A percentile compares a stretch with the other conserved stretches of the same genome.
Evolutionary conservation across 23 tunicate species (phyloP).

Genomic region (Clavelina lepadiformis): DNA sequence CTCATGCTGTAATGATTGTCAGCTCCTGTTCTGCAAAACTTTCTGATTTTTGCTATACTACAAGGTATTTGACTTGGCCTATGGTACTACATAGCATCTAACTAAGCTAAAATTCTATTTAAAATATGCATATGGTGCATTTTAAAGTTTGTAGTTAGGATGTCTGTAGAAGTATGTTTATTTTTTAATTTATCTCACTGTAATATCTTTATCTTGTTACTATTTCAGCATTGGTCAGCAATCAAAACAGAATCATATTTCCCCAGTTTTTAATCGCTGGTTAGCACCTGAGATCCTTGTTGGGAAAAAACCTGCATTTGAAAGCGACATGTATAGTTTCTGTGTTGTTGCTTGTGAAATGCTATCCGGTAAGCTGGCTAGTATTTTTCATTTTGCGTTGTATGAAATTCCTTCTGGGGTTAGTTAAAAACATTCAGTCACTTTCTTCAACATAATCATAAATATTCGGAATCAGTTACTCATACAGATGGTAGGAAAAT

Average conservation of each 20-base stretch:
- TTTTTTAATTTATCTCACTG: background rate
- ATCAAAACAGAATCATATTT: constrained; percentile 1
- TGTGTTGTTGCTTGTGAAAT: constrained; percentile 61
- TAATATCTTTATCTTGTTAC: background rate
- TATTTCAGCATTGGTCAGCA: background rate
- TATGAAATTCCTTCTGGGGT: no score
- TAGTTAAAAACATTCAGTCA: no score
- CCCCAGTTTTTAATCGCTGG: constrained; percentile 53
- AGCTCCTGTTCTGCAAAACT: constrained; percentile 41
- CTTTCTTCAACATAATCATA: no score
- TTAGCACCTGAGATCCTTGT: constrained; percentile 74
- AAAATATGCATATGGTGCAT: no score
- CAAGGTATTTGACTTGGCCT: background rate
- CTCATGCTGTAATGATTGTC: constrained; percentile 54
- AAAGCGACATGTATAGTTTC: constrained; percentile 73
- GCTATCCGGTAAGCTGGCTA: constrained; percentile 41
- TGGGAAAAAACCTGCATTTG: constrained; percentile 31
- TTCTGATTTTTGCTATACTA: constrained; percentile 53
- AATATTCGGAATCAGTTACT: no score
- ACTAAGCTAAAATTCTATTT: no score
- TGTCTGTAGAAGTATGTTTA: no score
- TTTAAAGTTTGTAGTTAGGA: no score
- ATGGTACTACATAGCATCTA: background rate
- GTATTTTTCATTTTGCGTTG: no score
- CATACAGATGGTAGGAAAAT: no score